These are phyloP conservation scores for Drosophila varians DNA, from an alignment of 1,140 invertebrate species.

Conservation along the genomic window DNA sequence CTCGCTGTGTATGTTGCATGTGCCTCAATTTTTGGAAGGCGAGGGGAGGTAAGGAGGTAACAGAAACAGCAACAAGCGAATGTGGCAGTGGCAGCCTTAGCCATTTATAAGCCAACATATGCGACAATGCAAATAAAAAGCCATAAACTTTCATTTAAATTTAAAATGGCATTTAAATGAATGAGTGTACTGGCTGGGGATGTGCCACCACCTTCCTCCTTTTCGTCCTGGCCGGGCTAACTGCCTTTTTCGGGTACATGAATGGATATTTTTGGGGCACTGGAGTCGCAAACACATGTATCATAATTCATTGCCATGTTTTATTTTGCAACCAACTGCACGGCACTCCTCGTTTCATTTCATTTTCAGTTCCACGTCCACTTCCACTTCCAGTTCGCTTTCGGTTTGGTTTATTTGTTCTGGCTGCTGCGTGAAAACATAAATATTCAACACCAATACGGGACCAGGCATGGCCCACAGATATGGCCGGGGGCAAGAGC, in stretches of 20 bases:
- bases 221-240: constrained; percentile 5
- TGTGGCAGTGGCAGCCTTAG: constrained; percentile 42
- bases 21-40: constrained; percentile 25
- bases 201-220: too few species aligned
- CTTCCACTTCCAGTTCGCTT: too few species aligned
- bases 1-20: constrained; percentile 26
- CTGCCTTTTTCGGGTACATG: constrained; percentile 8
- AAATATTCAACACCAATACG: constrained; percentile 56
- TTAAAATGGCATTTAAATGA: constrained; percentile 83
- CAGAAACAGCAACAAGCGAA: constrained; percentile 8
- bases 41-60: too few species aligned
- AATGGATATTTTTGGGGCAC: constrained; percentile 20
- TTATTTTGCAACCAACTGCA: constrained; percentile 68
- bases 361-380: constrained; percentile 2
- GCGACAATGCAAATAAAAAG: constrained; percentile 77
- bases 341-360: constrained; percentile 14
- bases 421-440: constrained; percentile 69
- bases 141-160: constrained; percentile 83
- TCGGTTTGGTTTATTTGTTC: constrained; percentile 56
- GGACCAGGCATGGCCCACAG: too few species aligned
- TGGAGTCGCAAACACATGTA: constrained; percentile 73
- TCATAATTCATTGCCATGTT: constrained; percentile 82
- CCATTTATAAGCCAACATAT: constrained; percentile 48
- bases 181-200: constrained; percentile 65
- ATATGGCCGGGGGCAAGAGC: constrained; percentile 3